phyloP scores from a whole-genome alignment of 2,888 invertebrate genomes.

The Perizoma flavofasciatum region DNA sequence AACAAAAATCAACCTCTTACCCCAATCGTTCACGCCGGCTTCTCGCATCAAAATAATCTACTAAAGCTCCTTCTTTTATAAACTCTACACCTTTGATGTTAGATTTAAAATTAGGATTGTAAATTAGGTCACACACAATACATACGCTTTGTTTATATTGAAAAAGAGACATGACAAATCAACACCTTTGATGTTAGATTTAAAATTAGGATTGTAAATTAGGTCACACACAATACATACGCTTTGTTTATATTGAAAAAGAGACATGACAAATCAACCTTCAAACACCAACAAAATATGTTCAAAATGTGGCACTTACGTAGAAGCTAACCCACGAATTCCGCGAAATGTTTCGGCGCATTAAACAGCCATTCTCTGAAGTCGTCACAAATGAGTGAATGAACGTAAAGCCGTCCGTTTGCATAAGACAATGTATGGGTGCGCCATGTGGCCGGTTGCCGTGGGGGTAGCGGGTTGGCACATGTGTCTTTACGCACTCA shows the following conservation, averaged over 20 bases:
- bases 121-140: too few species aligned
- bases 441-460: conserved; percentile 63
- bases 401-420: conserved; percentile 70
- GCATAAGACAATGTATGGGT: conserved; percentile 73
- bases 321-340: conserved; percentile 47
- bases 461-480: conserved; percentile 63
- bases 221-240: too few species aligned
- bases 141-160: not conserved
- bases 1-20: too few species aligned
- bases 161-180: conserved; percentile 19
- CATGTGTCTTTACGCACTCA: conserved; percentile 78
- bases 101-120: too few species aligned
- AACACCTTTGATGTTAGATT: too few species aligned
- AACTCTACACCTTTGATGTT: too few species aligned
- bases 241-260: conserved; percentile 2
- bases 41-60: not conserved
- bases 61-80: not conserved
- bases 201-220: not conserved
- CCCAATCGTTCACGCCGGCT: too few species aligned
- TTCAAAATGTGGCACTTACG: conserved; percentile 36
- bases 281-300: conserved; percentile 25
- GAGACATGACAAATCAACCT: conserved; percentile 20
- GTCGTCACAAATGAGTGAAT: conserved; percentile 66
- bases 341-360: conserved; percentile 54
- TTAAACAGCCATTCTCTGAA: conserved; percentile 70